Conservation (phyloP, 2,797 vertebrate genomes). For the Argyrosomus regius region DNA sequence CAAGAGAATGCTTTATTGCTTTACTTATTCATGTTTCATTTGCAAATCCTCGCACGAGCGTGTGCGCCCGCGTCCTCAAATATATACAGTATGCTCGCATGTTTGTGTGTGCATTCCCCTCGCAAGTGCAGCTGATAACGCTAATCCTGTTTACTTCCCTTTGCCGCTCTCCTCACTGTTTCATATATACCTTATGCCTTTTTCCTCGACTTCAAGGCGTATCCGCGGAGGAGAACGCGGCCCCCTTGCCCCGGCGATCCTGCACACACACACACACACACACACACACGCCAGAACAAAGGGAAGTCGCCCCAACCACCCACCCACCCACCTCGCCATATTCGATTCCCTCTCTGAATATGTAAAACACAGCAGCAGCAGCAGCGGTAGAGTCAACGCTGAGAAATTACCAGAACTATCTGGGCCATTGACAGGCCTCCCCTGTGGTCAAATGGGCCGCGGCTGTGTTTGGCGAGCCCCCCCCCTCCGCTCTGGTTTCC, state of each 20-base stretch:
- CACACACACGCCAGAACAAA: conserved; percentile 64
- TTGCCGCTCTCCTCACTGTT: conserved; percentile 57
- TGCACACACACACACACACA: conserved; percentile 36
- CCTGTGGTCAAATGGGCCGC: conserved; percentile 83
- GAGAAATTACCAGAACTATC: conserved; percentile 89
- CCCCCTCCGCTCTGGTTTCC: conserved; percentile 48
- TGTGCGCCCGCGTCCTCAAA: conserved; percentile 37
- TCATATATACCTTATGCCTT: conserved; percentile 74
- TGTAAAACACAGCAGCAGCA: conserved; percentile 77
- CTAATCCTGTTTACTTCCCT: conserved; percentile 86
- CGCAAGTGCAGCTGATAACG: conserved; percentile 76
- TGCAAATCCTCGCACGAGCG: conserved; percentile 72
- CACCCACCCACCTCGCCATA: conserved; percentile 53
- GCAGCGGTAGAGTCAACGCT: conserved; percentile 59
- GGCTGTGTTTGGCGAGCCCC: conserved; percentile 66
- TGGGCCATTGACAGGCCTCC: conserved; percentile 86
- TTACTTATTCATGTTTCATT: conserved; percentile 86
- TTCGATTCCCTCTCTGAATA: conserved; percentile 82
- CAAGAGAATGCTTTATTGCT: conserved; percentile 75
- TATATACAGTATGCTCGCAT: conserved; percentile 27
- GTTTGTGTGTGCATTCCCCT: conserved; percentile 53
- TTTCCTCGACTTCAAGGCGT: conserved; percentile 79
- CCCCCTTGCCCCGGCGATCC: conserved; percentile 60
- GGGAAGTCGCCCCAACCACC: conserved; percentile 15
- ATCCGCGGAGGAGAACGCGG: conserved; percentile 49